Conservation (phyloP, 2,113 vertebrate genomes). For the Mustela nigripes region DNA sequence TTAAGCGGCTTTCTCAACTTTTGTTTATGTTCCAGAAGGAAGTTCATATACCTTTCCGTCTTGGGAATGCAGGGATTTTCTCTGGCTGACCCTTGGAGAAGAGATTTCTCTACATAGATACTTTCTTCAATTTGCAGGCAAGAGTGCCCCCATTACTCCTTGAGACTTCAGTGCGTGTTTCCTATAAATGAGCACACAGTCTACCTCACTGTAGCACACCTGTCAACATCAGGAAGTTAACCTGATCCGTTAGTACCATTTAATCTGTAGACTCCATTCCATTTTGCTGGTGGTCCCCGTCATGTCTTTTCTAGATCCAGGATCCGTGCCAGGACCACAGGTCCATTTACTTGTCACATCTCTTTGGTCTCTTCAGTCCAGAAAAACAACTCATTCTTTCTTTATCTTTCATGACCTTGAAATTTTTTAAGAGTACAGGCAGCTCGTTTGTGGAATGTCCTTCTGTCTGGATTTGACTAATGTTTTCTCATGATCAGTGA, state of each 20-base stretch:
- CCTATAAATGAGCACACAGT: not conserved
- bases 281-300: not conserved
- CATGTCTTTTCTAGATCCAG: not conserved
- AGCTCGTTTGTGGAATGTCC: not conserved
- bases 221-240: not conserved
- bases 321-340: not conserved
- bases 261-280: not conserved
- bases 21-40: not conserved
- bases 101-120: not conserved
- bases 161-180: not conserved
- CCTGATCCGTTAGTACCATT: not conserved
- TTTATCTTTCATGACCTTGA: constrained; percentile 48
- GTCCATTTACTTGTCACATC: not conserved
- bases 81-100: not conserved
- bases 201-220: not conserved
- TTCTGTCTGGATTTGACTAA: not conserved
- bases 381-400: not conserved
- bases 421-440: not conserved
- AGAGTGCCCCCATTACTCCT: not conserved
- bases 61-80: not conserved
- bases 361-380: constrained; percentile 40
- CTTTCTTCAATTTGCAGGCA: not conserved
- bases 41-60: not conserved
- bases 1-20: not conserved
- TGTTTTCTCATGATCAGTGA: not conserved